phyloP scores from a whole-genome alignment of 2,888 invertebrate genomes.

The Callinectes sapidus region DNA sequence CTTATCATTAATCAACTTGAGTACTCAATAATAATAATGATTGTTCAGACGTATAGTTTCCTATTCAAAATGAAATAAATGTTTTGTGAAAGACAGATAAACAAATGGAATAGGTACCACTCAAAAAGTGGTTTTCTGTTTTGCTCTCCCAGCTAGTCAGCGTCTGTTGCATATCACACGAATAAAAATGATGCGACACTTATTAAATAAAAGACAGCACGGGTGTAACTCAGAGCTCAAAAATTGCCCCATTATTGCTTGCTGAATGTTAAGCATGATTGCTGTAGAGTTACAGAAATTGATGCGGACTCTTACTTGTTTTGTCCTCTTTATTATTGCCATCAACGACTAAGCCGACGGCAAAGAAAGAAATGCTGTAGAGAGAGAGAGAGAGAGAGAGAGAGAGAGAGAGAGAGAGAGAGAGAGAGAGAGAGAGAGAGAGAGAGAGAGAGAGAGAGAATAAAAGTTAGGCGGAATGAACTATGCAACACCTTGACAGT shows the following conservation, averaged over 20 bases:
- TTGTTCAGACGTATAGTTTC: background rate
- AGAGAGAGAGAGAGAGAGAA: slow-evolving; percentile 37
- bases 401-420: background rate
- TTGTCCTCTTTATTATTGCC: background rate
- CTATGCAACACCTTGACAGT: background rate
- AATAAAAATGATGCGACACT: background rate
- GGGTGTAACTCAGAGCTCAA: background rate
- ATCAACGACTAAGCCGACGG: background rate
- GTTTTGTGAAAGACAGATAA: background rate
- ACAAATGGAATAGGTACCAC: background rate
- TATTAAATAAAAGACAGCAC: background rate
- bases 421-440: slow-evolving; percentile 21
- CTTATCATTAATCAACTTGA: background rate
- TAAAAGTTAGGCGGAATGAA: background rate
- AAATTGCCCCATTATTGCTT: background rate
- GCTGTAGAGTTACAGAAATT: background rate
- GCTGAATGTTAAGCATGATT: background rate
- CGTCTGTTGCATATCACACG: background rate
- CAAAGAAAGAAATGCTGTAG: background rate
- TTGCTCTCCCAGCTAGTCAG: background rate
- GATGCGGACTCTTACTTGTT: background rate
- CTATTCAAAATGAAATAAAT: background rate
- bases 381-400: too few relatives aligned
- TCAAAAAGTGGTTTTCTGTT: background rate
- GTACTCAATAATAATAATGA: background rate